These are phyloP conservation scores for Leucophenga maculata DNA, from an alignment of 2,888 invertebrate species.

Conservation along the genomic window DNA sequence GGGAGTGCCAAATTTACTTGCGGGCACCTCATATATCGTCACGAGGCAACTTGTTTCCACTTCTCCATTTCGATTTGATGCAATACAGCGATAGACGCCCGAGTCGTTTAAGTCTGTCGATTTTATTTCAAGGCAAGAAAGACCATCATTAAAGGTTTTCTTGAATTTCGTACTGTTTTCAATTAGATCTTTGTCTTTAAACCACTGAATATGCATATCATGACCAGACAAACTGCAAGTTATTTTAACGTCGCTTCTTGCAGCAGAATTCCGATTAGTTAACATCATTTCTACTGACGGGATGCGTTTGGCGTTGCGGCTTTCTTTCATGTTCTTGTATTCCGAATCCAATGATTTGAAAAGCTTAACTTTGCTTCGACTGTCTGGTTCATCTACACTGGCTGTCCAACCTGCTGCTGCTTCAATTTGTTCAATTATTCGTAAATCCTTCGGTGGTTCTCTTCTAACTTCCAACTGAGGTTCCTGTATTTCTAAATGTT, in stretches of 20 bases:
- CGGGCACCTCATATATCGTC: conserved; percentile 70
- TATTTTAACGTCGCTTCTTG: conserved; percentile 82
- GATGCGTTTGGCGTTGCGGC: conserved; percentile 60
- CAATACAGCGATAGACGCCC: conserved; percentile 86
- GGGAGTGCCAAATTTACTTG: conserved; percentile 67
- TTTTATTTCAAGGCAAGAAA: conserved; percentile 80
- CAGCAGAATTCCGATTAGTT: conserved; percentile 82
- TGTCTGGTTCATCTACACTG: neutral
- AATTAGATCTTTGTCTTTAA: conserved; percentile 78
- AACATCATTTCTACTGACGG: conserved; percentile 76
- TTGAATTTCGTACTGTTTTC: conserved; percentile 57
- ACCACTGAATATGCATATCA: conserved; percentile 82
- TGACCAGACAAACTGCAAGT: conserved; percentile 84
- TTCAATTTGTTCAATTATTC: conserved; percentile 15
- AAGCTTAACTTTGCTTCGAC: neutral
- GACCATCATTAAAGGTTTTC: conserved; percentile 76
- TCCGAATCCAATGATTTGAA: conserved; percentile 53
- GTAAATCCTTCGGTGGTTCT: neutral
- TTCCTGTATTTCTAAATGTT: too few species aligned
- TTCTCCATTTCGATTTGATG: conserved; percentile 76
- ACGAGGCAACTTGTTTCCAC: conserved; percentile 71
- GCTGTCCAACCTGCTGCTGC: neutral
- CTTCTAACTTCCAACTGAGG: neutral
- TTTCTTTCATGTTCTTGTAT: conserved; percentile 58
- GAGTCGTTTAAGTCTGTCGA: conserved; percentile 80